Evolutionary conservation across 2,888 invertebrate species (phyloP).

Genomic region (Malthinus seriepunctatus): DNA sequence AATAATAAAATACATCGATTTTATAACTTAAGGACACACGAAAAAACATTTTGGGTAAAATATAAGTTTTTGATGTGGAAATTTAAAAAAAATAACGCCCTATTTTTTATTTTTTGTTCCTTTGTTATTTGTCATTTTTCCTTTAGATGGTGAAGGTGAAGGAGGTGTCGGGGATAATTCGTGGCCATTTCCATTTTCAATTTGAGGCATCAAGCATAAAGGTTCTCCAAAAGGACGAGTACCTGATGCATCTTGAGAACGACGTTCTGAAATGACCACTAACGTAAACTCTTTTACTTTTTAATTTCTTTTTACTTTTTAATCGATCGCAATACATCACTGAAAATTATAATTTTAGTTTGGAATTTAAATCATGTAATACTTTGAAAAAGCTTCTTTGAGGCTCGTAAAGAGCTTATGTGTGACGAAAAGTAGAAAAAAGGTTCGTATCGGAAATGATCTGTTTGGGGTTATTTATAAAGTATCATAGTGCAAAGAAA

Average conservation of each 20-base stretch:
- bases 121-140: conserved; percentile 39
- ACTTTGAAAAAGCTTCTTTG: too few species aligned
- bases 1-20: conserved; percentile 19
- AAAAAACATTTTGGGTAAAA: not conserved
- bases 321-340: too few species aligned
- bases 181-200: conserved; percentile 52
- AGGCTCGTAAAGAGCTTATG: too few species aligned
- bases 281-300: too few species aligned
- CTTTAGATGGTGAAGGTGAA: conserved; percentile 49
- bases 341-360: too few species aligned
- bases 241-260: conserved; percentile 52
- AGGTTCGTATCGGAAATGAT: too few species aligned
- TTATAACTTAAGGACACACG: not conserved
- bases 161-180: conserved; percentile 42
- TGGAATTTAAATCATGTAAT: too few species aligned
- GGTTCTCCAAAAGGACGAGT: conserved; percentile 69
- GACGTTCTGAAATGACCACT: conserved; percentile 49
- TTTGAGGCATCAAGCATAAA: conserved; percentile 60
- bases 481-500: too few species aligned
- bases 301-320: too few species aligned
- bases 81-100: not conserved
- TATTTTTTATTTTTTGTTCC: conserved; percentile 38
- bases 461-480: too few species aligned
- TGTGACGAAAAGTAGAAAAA: too few species aligned
- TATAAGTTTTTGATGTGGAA: not conserved